Conservation (phyloP, 1,140 invertebrate species). For the Euglossa dilemma region DNA sequence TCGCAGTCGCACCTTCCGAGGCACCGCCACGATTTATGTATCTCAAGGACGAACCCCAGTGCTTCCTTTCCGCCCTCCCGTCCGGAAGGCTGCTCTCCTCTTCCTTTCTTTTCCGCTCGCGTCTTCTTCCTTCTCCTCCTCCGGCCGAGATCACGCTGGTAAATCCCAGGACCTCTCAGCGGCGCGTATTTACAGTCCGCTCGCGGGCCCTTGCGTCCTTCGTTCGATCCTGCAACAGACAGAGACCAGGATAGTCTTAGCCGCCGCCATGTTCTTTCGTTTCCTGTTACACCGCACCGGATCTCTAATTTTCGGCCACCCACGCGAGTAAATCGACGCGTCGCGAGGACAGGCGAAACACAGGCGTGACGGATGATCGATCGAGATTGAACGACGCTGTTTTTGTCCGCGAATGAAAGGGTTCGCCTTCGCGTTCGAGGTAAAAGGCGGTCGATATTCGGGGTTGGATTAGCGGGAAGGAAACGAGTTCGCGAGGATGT, state of each 20-base stretch:
- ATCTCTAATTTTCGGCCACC: not conserved
- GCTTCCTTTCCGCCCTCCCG: conserved; percentile 42
- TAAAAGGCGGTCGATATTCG: no score
- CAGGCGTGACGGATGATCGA: not conserved
- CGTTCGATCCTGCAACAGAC: conserved; percentile 71
- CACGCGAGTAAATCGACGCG: no score
- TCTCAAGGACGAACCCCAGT: conserved; percentile 47
- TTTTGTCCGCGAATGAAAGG: not conserved
- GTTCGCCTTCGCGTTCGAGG: not conserved
- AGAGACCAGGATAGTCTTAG: conserved; percentile 58
- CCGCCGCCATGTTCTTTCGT: conserved; percentile 25
- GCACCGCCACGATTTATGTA: conserved; percentile 66
- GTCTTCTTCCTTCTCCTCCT: conserved; percentile 36
- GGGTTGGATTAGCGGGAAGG: no score
- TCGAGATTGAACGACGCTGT: not conserved
- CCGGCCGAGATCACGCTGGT: conserved; percentile 50
- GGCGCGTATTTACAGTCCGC: conserved; percentile 65
- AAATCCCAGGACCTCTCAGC: conserved; percentile 63
- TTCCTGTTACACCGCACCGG: not conserved
- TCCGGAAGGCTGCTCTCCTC: not conserved
- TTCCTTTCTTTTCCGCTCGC: not conserved
- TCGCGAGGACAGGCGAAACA: not conserved
- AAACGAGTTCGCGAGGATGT: no score
- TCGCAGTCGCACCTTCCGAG: conserved; percentile 55
- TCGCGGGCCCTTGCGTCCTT: conserved; percentile 48